phyloP scores from a whole-genome alignment of 2,797 vertebrate genomes.

The Octomys mimax region DNA sequence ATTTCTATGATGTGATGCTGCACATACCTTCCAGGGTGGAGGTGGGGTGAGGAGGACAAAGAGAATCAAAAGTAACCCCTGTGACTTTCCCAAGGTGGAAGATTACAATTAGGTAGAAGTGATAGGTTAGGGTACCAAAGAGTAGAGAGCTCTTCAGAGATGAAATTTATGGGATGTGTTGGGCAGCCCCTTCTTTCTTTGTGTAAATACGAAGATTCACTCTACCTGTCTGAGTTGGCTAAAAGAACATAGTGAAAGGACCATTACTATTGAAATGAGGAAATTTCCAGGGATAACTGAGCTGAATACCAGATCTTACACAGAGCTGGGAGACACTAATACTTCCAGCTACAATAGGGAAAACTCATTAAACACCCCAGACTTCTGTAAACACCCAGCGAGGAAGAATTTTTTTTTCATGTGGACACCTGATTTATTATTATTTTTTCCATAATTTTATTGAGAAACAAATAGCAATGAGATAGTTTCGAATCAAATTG shows the following conservation, averaged over 20 bases:
- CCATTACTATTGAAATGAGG: not conserved
- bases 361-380: not conserved
- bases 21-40: not conserved
- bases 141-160: not conserved
- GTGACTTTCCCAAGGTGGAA: not conserved
- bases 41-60: too few species aligned
- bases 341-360: not conserved
- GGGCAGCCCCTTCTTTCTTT: not conserved
- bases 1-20: not conserved
- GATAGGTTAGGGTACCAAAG: not conserved
- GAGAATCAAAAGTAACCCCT: not conserved
- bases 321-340: not conserved
- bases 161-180: not conserved
- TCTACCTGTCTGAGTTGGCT: fast-evolving
- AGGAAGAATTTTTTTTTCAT: too few species aligned
- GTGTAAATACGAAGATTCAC: not conserved
- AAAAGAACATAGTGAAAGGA: not conserved
- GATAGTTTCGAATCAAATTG: too few species aligned
- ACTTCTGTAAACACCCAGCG: not conserved
- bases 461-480: too few species aligned
- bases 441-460: too few species aligned
- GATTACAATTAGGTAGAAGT: not conserved
- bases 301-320: not conserved
- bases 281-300: not conserved
- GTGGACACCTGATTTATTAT: too few species aligned